phyloP scores from a whole-genome alignment of 2,113 vertebrate species.

The Hemiprocne comata region DNA sequence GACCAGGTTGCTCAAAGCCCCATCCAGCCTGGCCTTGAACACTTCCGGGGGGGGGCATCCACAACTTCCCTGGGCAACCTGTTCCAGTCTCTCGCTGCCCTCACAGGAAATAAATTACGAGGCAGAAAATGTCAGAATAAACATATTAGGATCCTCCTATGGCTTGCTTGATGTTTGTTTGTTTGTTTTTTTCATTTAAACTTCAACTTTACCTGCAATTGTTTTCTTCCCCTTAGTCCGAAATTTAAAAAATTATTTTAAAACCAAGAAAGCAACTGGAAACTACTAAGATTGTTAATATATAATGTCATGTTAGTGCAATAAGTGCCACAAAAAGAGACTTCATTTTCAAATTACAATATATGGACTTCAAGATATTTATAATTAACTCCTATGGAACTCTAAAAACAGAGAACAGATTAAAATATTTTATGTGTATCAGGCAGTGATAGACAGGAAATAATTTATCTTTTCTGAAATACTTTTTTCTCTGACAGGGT shows the following conservation, averaged over 20 bases:
- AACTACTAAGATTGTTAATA: background rate
- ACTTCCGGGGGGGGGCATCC: too few relatives aligned
- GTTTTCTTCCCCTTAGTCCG: background rate
- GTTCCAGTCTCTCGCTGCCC: too few relatives aligned
- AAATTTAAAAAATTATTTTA: background rate
- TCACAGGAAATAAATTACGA: background rate
- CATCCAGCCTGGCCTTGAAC: too few relatives aligned
- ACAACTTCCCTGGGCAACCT: too few relatives aligned
- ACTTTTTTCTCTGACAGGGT: background rate
- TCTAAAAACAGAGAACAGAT: background rate
- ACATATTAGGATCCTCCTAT: background rate
- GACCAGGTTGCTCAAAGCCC: too few relatives aligned
- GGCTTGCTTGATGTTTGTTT: background rate
- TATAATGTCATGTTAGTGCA: background rate
- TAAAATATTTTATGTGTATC: background rate
- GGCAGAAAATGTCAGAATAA: constrained; percentile 20
- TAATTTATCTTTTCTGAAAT: background rate
- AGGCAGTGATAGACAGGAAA: background rate
- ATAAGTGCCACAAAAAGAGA: background rate
- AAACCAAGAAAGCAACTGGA: background rate
- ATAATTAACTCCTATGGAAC: background rate
- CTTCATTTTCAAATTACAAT: background rate
- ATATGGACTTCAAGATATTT: background rate
- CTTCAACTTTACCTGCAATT: background rate
- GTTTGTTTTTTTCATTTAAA: background rate